Base-by-base conservation (phyloP, 2,888 invertebrate genomes). In the Lochmaea capreae region DNA sequence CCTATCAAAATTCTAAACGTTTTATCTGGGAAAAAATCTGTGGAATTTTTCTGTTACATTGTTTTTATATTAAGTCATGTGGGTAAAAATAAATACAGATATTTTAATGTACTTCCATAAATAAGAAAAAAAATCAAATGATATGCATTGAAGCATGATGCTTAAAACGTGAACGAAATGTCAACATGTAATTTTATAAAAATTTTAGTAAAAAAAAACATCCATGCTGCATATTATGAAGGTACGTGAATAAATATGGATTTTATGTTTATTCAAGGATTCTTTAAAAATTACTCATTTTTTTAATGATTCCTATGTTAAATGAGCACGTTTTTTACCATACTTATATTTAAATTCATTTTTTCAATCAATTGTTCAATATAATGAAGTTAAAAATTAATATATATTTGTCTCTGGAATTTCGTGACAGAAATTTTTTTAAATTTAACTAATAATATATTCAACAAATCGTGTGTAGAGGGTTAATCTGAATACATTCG, bases 111-210 rank as follows among this genome's bases (percentile, higher is more conserved):
- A 54, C 54, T 54, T 54, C 11, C 26, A 59, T 59, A 59, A 59
- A 59, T 33, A 33, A 14, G 14, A 39, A 39, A 33, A 59, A 59
- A 59, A 26, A 33, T 6, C 14, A 9, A 18, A 62, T 62, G 26
- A 16, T 63, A 63, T 63, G 43, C 43, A 43, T 43, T 63, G 16
- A 11, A 63, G 39, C 62, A 63, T 18, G 18, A 62, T 42, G 39
- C 62, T 42, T 11, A 18, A 63, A 63, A 63, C 43, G 62, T 63
- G 62, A 39, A 43, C 62, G 18, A 43, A 63, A 63, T 63, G 43
- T 18, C 39, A 43, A 63, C 62, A 43, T 63, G 42, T 43, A 63
- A 43, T 16, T 63, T 63, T 43, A 63, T 63, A 14, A 18, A 63
- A 61, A 43, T 63, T 43, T 43, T 10, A 39, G 42, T 9, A 6